Evolutionary conservation across 2,888 invertebrate genomes (phyloP), one percentile per base, ranked within the genome.

Genomic region (Ormia ochracea): DNA sequence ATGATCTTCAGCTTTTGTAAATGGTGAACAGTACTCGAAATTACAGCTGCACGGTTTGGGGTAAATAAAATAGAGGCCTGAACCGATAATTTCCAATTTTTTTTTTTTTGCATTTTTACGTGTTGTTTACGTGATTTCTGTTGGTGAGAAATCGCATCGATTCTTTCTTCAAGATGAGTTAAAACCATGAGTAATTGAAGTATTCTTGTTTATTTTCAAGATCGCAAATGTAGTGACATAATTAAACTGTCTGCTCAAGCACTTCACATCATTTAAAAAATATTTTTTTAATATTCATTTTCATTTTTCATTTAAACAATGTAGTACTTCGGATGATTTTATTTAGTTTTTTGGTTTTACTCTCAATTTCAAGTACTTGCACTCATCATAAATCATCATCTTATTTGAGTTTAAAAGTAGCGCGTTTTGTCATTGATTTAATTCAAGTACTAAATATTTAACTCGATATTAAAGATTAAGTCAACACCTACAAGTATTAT

Each of bases 121-220:
- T 80, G 80, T 68, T 80, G 36, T 76, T n/a, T n/a, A n/a, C n/a
- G n/a, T n/a, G n/a, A 76, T 43, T 76, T 66, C 80, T 31, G 80
- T 80, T 72, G 80, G 80, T 80, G 80, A 80, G 43, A n/a, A 59
- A 33, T 38, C 31, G 33, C 41, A 17, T 28, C 31, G 56, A 0
- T 14, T 58, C 31, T 2, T 56, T 19, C n/a, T 65, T 14, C 14
- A 33, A 10, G 23, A 33, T 66, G 50, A 12, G 26, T 48, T 61
- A 38, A 48, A 36, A 14, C 17, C 23, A 9, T 12, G 26, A 33
- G 56, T 56, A 45, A 17, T 66, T 74, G 58, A 58, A 58, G 58
- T 58, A 41, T 66, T 28, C 14, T 26, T 7, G 5, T n/a, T 73
- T 73, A n/a, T 63, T 9, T 28, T 31, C 2, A 65, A 61, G 33